phyloP scores from a whole-genome alignment of 2,797 vertebrate genomes.

The Cyprinella venusta region DNA sequence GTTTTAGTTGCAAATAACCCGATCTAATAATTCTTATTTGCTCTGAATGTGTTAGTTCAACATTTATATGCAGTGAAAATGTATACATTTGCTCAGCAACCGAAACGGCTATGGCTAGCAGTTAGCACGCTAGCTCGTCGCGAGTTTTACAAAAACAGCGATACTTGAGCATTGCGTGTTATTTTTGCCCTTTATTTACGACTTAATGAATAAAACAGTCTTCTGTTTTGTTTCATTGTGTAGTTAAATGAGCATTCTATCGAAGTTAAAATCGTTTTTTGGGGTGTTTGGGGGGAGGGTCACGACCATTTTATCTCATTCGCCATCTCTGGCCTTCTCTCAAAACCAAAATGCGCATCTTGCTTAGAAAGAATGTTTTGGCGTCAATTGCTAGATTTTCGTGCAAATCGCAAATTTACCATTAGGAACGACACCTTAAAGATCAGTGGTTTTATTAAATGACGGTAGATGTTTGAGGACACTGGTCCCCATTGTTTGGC shows the following conservation, averaged over 20 bases:
- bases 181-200: background rate
- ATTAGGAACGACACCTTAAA: background rate
- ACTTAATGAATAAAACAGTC: background rate
- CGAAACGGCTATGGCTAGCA: background rate
- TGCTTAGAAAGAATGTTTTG: background rate
- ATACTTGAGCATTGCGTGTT: accelerated
- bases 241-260: background rate
- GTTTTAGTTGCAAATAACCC: too few relatives aligned
- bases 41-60: background rate
- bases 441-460: too few relatives aligned
- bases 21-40: too few relatives aligned
- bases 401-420: background rate
- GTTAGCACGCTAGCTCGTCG: conserved; percentile 11
- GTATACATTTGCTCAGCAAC: background rate
- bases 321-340: background rate
- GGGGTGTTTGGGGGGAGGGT: conserved; percentile 18
- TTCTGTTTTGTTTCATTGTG: background rate
- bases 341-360: background rate
- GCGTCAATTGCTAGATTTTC: background rate
- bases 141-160: background rate
- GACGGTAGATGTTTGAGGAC: background rate
- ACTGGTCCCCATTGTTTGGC: background rate
- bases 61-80: background rate
- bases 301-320: conserved; percentile 36
- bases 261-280: background rate